These are phyloP conservation scores for Anabacerthia variegaticeps DNA, from an alignment of 2,797 vertebrate genomes.

Conservation along the genomic window DNA sequence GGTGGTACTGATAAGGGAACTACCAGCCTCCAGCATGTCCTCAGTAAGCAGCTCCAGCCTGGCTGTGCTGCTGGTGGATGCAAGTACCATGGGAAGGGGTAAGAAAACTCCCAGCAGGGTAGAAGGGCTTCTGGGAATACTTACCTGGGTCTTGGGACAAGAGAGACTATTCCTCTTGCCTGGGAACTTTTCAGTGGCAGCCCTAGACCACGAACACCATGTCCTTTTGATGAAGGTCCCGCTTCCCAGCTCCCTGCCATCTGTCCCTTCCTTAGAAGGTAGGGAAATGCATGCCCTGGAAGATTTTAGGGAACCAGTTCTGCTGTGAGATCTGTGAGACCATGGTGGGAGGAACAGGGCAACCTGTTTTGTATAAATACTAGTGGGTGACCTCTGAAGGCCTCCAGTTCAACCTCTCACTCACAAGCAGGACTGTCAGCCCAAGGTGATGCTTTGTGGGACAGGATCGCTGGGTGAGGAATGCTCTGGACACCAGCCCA, in stretches of 20 bases:
- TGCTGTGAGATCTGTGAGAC: neutral
- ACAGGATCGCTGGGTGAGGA: neutral
- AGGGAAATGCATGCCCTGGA: neutral
- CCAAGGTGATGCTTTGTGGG: neutral
- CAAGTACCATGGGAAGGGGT: neutral
- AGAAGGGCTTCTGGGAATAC: neutral
- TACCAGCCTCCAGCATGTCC: neutral
- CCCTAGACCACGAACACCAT: neutral
- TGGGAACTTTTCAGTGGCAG: neutral
- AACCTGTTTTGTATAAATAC: fast-evolving
- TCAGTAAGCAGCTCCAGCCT: neutral
- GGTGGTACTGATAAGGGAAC: neutral
- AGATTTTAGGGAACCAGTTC: neutral
- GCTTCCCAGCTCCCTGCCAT: neutral
- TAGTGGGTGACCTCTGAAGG: neutral
- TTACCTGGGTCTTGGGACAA: neutral
- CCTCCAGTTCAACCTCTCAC: neutral
- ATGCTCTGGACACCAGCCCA: neutral
- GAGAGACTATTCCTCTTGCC: neutral
- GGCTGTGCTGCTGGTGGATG: neutral
- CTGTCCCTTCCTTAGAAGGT: neutral
- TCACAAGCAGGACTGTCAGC: neutral
- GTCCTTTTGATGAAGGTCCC: neutral
- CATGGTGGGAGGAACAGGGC: neutral
- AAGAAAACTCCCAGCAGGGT: neutral